Base-by-base conservation (phyloP, 64 coral and sea anemone genomes). In the Exaiptasia diaphana region DNA sequence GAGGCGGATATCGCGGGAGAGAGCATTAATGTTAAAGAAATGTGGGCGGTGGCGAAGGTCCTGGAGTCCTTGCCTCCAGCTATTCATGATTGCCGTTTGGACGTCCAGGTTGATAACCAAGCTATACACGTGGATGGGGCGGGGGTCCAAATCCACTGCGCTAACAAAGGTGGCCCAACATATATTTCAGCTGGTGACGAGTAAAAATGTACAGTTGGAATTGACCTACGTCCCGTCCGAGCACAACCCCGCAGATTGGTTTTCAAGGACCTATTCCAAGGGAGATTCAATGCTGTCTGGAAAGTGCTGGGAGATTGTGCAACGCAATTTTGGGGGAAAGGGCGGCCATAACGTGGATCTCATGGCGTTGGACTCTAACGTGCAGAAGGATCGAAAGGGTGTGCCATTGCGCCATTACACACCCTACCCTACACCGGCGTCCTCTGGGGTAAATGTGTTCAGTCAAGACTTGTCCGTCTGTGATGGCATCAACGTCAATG, bases 221-320 rank as follows among this genome's bases (percentile, higher is more conserved):
- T n/a, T n/a, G n/a, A n/a, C n/a, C n/a, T 81, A 67, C 41, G 42
- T 81, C 9, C 31, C 78, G 2, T 81, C 57, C 15, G 5, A 67
- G 20, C 13, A 9, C 7, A 81, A 81, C 59, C 62, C 78, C 4
- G 39, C 56, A 1, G 57, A 65, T 26, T 15, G 17, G 15, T 58
- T 40, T 24, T 85, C 68, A 1, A 29, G 50, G 1, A 0, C 23
- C n/a, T 25, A 73, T 5, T 14, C 68, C 0, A 35, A 29, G 3
- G 12, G 48, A 12, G 67, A 85, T 55, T 56, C 67, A 9, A 73
- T 74, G 68, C 68, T 85, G 44, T 36, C 82, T 1, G 4, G 30
- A 10, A 28, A 23, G 10, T 53, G 13, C 40, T 75, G 69, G 82
- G 25, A 61, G 25, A 40, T 24, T 14, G 49, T 82, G 10, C 58